Evolutionary conservation across 2,888 invertebrate genomes (phyloP), one percentile per base, ranked within the genome.

Genomic region (Pseudeuparius sepicola): DNA sequence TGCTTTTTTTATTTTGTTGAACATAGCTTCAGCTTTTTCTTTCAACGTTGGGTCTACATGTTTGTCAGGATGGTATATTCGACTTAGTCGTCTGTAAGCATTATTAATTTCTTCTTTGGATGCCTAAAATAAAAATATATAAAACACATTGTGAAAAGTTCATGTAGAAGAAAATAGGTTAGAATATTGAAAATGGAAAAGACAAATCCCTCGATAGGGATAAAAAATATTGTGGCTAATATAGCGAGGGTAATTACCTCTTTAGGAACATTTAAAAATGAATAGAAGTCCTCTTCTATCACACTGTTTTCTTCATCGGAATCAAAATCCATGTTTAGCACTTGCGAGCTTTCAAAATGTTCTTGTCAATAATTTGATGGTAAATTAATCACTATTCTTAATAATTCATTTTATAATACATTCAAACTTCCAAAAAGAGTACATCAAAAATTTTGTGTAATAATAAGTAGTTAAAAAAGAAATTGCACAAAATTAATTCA

Each of bases 61-160:
- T 63, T 96, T 94, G 57, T 98, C 97, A 1, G 98, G 97, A 62
- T 98, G 98, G 56, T 93, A 97, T 50, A 92, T 76, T 45, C 83
- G 77, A 49, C 94, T 94, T 36, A 93, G 75, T 34, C 85, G 76
- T 41, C 94, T 75, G 60, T 94, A 98, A 2, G 96, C 87, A 66
- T 82, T 81, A 54, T 78, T 89, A 46, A 98, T 94, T 63, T 97
- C 94, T 46, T 96, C 94, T 31, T 68, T 66, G 23, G 85, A 71
- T 4, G 97, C 97, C 97, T 98, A 57, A 31, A 65, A 59, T 20
- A n/a, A n/a, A 39, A 7, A 14, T 39, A 47, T 30, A 9, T n/a
- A n/a, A n/a, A 7, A 20, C 20, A 20, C 7, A n/a, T 7, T 7
- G 15, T 17, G 9, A 7, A 7, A 16, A 17, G 16, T n/a, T n/a